Evolutionary conservation across 2,797 vertebrate species (phyloP).

Genomic region (Remorina albescens): DNA sequence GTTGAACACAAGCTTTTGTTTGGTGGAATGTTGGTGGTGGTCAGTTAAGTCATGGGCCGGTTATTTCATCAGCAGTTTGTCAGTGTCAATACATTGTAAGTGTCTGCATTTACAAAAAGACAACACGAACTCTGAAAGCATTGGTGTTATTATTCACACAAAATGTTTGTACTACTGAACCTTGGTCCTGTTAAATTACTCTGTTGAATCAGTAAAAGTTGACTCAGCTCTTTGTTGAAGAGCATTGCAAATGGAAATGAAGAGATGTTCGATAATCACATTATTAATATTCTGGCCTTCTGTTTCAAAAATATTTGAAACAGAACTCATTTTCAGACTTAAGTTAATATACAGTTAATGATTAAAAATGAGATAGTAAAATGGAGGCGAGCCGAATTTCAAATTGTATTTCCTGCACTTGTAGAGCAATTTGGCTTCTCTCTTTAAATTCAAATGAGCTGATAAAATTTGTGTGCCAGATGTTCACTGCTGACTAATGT

Average conservation of each 20-base stretch:
- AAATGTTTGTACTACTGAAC: not conserved
- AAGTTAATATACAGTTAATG: constrained; percentile 17
- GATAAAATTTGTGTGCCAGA: not conserved
- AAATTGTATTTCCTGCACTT: constrained; percentile 35
- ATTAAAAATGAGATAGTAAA: constrained; percentile 38
- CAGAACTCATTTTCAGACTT: constrained; percentile 7
- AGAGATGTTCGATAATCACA: not conserved
- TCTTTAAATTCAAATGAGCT: constrained; percentile 40
- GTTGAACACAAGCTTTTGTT: not conserved
- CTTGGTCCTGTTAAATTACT: not conserved
- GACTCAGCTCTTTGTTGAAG: not conserved
- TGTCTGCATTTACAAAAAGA: not conserved
- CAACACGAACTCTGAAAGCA: not conserved
- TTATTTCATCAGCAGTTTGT: too few relatives aligned
- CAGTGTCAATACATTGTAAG: not conserved
- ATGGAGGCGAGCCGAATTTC: constrained; percentile 13
- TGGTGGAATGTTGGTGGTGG: not conserved
- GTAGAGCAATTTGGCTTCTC: constrained; percentile 19
- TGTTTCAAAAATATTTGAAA: constrained; percentile 27
- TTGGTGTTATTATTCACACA: not conserved
- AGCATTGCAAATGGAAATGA: constrained; percentile 14
- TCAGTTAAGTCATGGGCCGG: not conserved
- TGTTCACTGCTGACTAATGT: not conserved
- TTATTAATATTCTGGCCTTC: constrained; percentile 19
- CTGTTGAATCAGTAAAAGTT: not conserved